Evolutionary conservation across 2,113 vertebrate genomes (phyloP).

Genomic region (Corythoichthys intestinalis): DNA sequence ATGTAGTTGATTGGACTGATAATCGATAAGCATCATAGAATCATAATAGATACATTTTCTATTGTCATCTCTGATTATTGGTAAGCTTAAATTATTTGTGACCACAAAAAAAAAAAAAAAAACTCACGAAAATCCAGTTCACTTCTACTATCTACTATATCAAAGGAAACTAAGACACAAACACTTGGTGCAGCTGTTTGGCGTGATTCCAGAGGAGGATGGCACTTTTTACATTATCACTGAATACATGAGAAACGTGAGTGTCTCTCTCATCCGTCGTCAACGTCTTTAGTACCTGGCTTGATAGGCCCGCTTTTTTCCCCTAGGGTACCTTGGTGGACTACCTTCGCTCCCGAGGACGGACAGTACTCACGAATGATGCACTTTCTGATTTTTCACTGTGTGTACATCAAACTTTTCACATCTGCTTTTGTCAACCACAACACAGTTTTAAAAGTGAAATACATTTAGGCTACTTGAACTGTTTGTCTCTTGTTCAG

Average conservation of each 20-base stretch:
- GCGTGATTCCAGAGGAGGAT: constrained; percentile 92
- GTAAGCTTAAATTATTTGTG: not conserved
- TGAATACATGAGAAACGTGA: constrained; percentile 97
- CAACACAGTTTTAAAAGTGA: not conserved
- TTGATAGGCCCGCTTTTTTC: not conserved
- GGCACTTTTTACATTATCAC: constrained; percentile 91
- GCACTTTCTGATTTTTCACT: constrained; percentile 89
- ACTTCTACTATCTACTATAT: not conserved
- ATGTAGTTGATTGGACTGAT: no score
- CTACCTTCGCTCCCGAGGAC: constrained; percentile 88
- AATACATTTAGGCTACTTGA: not conserved
- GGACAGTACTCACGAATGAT: constrained; percentile 85
- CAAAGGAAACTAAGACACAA: constrained; percentile 84
- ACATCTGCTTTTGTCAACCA: constrained; percentile 4
- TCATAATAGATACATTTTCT: not conserved
- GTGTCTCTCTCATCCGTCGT: constrained; percentile 41
- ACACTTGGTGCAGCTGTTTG: constrained; percentile 92
- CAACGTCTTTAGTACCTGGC: not conserved
- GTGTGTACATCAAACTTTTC: constrained; percentile 66
- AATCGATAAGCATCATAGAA: no score
- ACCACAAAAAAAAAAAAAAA: not conserved
- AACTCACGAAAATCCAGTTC: not conserved
- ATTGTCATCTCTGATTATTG: not conserved
- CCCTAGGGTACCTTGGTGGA: constrained; percentile 90
- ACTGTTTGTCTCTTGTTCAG: constrained; percentile 53